Conservation (phyloP, 1,140 invertebrate species). For the Rhagoletis pomonella region DNA sequence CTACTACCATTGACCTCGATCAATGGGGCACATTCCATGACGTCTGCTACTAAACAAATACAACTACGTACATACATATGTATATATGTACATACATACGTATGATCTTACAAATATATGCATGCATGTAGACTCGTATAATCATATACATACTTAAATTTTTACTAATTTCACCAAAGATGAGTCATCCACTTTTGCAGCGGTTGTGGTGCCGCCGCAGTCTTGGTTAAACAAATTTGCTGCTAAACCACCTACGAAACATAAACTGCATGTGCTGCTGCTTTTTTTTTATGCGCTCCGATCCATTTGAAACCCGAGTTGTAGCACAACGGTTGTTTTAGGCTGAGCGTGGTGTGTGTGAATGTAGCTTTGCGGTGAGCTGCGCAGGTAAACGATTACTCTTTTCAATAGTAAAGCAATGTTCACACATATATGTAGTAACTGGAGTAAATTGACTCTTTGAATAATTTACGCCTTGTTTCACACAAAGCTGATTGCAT, state of each 20-base stretch:
- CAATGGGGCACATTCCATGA: neutral
- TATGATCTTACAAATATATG: no score
- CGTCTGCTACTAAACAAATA: neutral
- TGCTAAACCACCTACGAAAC: neutral
- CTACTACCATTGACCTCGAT: constrained; percentile 46
- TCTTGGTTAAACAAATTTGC: neutral
- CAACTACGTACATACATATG: neutral
- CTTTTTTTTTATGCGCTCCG: constrained; percentile 36
- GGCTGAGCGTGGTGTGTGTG: neutral
- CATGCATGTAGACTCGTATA: neutral
- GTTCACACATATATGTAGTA: neutral
- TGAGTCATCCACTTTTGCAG: neutral
- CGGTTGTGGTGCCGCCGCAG: neutral
- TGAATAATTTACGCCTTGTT: constrained; percentile 2
- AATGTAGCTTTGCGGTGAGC: neutral
- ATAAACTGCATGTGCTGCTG: neutral
- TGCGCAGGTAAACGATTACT: neutral
- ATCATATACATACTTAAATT: neutral
- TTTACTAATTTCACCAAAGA: neutral
- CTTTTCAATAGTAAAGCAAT: neutral
- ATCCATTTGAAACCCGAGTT: constrained; percentile 31
- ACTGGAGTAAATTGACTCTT: neutral
- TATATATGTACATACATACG: neutral
- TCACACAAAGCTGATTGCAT: neutral
- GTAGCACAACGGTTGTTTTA: neutral